A percentile compares a stretch with the other conserved stretches of the same genome.
These are phyloP conservation scores for Mormyrus iriodes DNA, from an alignment of 2,113 vertebrate genomes.

Conservation along the genomic window DNA sequence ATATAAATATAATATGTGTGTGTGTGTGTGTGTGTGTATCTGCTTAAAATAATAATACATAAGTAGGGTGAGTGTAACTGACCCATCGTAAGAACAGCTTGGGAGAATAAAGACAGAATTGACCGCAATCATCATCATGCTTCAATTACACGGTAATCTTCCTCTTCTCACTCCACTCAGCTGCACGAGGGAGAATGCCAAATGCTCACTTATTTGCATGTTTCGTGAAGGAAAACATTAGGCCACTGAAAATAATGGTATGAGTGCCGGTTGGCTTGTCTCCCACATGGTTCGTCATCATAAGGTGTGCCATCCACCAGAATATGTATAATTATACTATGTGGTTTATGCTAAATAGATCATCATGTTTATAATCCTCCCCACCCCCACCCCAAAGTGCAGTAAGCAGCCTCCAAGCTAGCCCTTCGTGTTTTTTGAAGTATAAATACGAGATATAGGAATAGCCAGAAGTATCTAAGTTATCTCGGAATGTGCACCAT, in stretches of 20 bases:
- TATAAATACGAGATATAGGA: constrained; percentile 26
- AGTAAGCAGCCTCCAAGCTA: constrained; percentile 8
- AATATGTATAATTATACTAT: background rate
- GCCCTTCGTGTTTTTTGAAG: constrained; percentile 30
- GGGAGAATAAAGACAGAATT: background rate
- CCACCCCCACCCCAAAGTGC: constrained; percentile 10
- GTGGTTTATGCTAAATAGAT: constrained; percentile 4
- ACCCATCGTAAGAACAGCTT: background rate
- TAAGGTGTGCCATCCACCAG: background rate
- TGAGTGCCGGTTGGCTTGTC: background rate
- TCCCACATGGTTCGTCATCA: background rate
- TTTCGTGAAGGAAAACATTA: background rate
- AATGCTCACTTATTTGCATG: background rate
- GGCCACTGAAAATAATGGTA: background rate
- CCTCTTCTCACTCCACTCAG: background rate
- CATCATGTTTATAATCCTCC: background rate
- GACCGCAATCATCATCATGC: background rate
- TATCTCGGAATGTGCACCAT: constrained; percentile 24
- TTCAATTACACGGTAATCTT: constrained; percentile 7
- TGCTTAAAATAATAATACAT: background rate
- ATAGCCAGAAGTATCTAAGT: constrained; percentile 32
- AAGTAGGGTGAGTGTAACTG: background rate
- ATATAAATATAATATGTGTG: background rate
- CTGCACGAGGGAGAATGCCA: background rate
- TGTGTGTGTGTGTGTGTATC: background rate